Conservation (phyloP, 2,113 vertebrate species). For the Pituophis catenifer region DNA sequence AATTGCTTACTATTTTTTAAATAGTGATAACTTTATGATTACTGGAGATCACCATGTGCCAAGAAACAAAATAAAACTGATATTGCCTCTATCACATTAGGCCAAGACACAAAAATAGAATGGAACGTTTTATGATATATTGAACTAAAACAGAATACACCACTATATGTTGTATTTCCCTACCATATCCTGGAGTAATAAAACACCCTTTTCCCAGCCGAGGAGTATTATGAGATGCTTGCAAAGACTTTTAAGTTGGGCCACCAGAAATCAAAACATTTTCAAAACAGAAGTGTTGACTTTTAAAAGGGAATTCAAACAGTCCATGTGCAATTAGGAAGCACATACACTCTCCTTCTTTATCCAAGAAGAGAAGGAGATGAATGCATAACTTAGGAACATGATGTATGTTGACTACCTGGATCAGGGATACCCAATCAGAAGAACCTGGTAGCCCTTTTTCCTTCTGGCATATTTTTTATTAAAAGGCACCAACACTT, state of each 20-base stretch:
- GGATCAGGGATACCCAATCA: background rate
- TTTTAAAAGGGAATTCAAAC: background rate
- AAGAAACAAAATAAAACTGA: background rate
- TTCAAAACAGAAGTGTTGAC: background rate
- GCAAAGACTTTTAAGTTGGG: background rate
- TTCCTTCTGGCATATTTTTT: background rate
- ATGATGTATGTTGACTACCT: fast-evolving
- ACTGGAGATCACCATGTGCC: too few species aligned
- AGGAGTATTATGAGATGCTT: background rate
- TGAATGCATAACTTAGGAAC: background rate
- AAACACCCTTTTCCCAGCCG: background rate
- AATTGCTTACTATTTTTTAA: background rate
- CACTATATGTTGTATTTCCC: background rate
- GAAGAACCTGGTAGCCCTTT: background rate
- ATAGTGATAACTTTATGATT: background rate
- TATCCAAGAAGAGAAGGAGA: background rate
- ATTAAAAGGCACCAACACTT: background rate
- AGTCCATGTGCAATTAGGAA: background rate
- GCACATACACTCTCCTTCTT: background rate
- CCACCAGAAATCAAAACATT: background rate
- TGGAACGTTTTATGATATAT: background rate
- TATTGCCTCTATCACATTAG: background rate
- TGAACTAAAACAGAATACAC: background rate
- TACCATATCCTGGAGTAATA: background rate
- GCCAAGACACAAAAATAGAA: background rate